Evolutionary conservation across 2,113 vertebrate genomes (phyloP).

Genomic region (Grus americana): DNA sequence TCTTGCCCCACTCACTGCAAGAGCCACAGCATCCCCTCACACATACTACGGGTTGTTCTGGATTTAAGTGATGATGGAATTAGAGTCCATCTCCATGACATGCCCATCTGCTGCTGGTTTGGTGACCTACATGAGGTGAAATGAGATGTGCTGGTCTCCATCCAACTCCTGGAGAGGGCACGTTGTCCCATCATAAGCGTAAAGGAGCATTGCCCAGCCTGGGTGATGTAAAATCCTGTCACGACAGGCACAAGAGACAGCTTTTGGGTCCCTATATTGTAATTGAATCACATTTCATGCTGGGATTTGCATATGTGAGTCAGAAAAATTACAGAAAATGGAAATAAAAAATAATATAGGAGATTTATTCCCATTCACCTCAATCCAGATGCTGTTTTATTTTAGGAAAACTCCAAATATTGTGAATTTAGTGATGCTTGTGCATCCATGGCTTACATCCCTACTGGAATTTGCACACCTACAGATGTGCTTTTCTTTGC

Average conservation of each 20-base stretch:
- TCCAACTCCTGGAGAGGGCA: neutral
- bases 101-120: neutral
- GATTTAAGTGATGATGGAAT: neutral
- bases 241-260: rapidly evolving
- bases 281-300: neutral
- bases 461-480: neutral
- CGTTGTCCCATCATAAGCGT: neutral
- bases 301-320: neutral
- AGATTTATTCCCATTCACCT: neutral
- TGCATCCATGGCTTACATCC: neutral
- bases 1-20: neutral
- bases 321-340: neutral
- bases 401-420: neutral
- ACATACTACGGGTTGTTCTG: neutral
- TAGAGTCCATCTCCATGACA: slow-evolving; percentile 14
- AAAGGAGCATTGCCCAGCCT: neutral
- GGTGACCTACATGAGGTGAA: slow-evolving; percentile 35
- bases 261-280: rapidly evolving
- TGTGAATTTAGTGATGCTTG: neutral
- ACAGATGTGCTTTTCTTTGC: neutral
- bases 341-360: neutral
- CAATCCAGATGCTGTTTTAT: neutral
- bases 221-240: neutral
- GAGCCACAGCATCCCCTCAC: neutral
- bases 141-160: slow-evolving; percentile 11